phyloP scores from a whole-genome alignment of 2,113 vertebrate genomes.

The Octodon degus region DNA sequence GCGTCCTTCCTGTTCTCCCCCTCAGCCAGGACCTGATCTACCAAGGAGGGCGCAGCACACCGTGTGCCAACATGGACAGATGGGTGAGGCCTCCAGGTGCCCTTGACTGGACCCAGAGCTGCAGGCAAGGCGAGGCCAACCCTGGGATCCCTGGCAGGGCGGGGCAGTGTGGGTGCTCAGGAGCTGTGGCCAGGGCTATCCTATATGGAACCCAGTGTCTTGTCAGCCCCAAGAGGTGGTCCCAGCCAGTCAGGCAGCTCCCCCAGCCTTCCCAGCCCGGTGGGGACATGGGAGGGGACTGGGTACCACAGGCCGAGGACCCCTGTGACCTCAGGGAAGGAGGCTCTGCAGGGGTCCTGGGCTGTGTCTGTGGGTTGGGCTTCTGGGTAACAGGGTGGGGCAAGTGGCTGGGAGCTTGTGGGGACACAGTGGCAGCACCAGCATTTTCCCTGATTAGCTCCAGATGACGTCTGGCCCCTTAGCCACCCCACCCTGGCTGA shows the following conservation, averaged over 20 bases:
- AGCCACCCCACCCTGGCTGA: not conserved
- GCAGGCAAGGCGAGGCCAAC: not conserved
- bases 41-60: not conserved
- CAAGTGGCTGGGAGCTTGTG: not conserved
- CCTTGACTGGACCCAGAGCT: not conserved
- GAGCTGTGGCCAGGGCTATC: rapidly evolving
- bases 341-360: not conserved
- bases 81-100: not conserved
- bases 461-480: not conserved
- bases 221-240: not conserved
- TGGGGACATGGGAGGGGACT: not conserved
- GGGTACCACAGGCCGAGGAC: not conserved
- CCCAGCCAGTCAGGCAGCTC: not conserved
- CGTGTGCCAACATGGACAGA: rapidly evolving
- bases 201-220: not conserved
- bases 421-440: not conserved
- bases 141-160: not conserved
- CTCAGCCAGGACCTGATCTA: not conserved
- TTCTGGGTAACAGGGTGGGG: not conserved
- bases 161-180: not conserved
- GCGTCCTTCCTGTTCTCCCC: too few species aligned
- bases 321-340: not conserved
- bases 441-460: not conserved
- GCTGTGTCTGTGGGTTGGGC: not conserved
- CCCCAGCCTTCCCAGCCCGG: not conserved